Conservation (phyloP, 2,113 vertebrate genomes). For the Ictalurus punctatus region DNA sequence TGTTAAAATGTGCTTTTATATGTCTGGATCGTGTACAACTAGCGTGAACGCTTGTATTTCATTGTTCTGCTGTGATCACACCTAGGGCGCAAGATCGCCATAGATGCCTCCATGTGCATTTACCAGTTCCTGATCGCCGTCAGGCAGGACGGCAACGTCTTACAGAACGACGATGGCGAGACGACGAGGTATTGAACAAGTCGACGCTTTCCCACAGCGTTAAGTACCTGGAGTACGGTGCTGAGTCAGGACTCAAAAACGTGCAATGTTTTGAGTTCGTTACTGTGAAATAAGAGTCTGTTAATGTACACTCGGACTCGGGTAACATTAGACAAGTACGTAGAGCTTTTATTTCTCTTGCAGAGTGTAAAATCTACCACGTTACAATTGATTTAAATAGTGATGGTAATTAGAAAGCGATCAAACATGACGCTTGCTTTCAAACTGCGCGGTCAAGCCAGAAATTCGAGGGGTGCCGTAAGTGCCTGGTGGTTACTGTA, state of each 20-base stretch:
- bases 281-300: no score
- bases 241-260: no score
- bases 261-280: no score
- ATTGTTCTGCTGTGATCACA: not conserved
- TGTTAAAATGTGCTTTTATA: not conserved
- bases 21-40: not conserved
- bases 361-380: not conserved
- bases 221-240: no score
- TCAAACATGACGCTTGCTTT: not conserved
- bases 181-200: constrained; percentile 80
- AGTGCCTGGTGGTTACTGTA: not conserved
- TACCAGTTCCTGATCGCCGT: constrained; percentile 98
- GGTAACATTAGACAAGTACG: not conserved
- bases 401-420: no score
- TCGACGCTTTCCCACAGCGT: no score
- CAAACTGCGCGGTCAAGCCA: not conserved
- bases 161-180: constrained; percentile 92
- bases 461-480: not conserved
- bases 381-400: not conserved
- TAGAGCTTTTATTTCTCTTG: no score
- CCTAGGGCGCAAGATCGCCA: constrained; percentile 87
- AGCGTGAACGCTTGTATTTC: not conserved
- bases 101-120: constrained; percentile 98
- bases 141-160: constrained; percentile 87
- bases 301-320: not conserved